phyloP scores from a whole-genome alignment of 2,113 vertebrate species.

The Columba livia region DNA sequence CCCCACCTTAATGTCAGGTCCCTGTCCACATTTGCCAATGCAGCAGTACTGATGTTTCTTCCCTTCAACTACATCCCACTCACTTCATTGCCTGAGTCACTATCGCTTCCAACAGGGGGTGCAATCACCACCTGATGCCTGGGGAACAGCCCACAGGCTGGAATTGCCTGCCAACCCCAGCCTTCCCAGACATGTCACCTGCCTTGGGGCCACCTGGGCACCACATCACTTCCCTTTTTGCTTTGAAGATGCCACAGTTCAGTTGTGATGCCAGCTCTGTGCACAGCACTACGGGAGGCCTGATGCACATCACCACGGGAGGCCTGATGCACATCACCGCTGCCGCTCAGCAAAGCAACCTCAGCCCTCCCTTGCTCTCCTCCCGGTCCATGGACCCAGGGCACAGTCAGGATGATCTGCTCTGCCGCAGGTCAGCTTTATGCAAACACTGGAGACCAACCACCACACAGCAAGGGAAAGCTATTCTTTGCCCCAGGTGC shows the following conservation, averaged over 20 bases:
- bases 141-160: not conserved
- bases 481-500: not conserved
- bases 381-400: not conserved
- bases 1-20: too few relatives aligned
- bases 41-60: not conserved
- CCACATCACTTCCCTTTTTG: not conserved
- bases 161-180: not conserved
- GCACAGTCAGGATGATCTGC: not conserved
- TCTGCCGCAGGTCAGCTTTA: not conserved
- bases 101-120: accelerated
- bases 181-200: not conserved
- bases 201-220: not conserved
- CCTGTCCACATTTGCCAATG: accelerated
- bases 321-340: accelerated
- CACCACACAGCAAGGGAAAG: not conserved
- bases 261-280: accelerated
- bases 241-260: not conserved
- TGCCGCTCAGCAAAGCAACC: not conserved
- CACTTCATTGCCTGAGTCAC: not conserved
- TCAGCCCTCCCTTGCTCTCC: not conserved
- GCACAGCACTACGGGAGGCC: too few relatives aligned
- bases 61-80: too few relatives aligned
- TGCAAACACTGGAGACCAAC: not conserved
- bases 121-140: not conserved
- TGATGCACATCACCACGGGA: accelerated